Evolutionary conservation across 2,113 vertebrate genomes (phyloP), one percentile per base, ranked within the genome.

Genomic region (Amia ocellicauda): DNA sequence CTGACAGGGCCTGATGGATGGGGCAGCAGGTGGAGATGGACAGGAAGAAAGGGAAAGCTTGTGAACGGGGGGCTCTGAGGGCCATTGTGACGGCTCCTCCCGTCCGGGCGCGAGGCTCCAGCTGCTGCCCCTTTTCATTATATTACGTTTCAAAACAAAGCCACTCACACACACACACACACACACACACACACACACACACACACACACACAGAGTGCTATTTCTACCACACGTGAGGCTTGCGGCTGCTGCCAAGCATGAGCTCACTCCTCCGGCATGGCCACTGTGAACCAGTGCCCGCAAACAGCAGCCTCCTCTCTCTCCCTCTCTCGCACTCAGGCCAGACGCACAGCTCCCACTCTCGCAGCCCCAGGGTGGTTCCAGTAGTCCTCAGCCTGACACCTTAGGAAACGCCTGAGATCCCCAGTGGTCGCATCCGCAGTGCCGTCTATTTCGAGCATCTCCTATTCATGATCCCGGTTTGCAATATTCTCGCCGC

Each of bases 1-100:
- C 20, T 72, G 81, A 73, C 72, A 73, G 67, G 40, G 36, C 50
- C 60, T 75, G 74, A 78, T 75, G 61, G 72, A 79, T 70, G 68
- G 75, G 66, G 45, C 24, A 57, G 54, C 64, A 75, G 78, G 75
- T 77, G 77, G 69, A 41, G 23, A 17, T 62, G 29, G 70, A 64
- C 49, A 50, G 56, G 42, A 62, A 71, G 68, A 70, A 66, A 63
- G 60, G 61, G 53, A 69, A 58, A 69, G 67, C 54, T 58, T 65
- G 63, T 58, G 53, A 41, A 28, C 27, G 11, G 58, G 66, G 64
- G 61, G 27, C 29, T 45, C 51, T 49, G 52, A 47, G 52, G 17
- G 27, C 53, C n/a, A 29, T 56, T 62, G 60, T 63, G 60, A 20
- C 17, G 16, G 22, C 40, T 11, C 24, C 57, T 22, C 59, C 49